A percentile compares a stretch with the other conserved stretches of the same genome.
phyloP scores from a whole-genome alignment of 1,140 invertebrate genomes.

The Pogonognathellus flavescens region DNA sequence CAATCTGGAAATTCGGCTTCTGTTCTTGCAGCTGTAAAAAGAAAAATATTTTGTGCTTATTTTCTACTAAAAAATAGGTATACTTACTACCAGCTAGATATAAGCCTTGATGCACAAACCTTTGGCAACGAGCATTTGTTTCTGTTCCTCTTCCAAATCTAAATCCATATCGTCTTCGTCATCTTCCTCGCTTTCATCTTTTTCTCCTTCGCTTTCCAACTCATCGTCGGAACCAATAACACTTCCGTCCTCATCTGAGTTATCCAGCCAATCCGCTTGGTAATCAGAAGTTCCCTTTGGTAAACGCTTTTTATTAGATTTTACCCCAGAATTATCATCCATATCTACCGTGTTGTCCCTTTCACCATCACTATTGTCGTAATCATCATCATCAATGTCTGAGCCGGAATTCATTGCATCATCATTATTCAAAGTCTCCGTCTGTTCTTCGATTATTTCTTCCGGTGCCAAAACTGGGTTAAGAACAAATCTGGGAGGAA shows the following conservation, averaged over 20 bases:
- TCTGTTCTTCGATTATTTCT: conserved; percentile 51
- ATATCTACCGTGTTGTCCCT: conserved; percentile 93
- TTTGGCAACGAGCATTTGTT: conserved; percentile 62
- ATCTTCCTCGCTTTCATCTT: conserved; percentile 64
- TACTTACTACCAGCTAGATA: too few species aligned
- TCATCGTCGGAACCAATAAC: conserved; percentile 58
- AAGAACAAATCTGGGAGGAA: conserved; percentile 59
- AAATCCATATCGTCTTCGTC: conserved; percentile 66
- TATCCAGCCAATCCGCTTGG: conserved; percentile 95
- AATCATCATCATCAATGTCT: conserved; percentile 29
- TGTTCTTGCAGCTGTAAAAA: conserved; percentile 77
- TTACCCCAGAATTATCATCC: conserved; percentile 85
- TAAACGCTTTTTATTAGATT: conserved; percentile 81
- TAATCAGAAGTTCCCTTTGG: conserved; percentile 96
- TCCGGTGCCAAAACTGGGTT: conserved; percentile 44
- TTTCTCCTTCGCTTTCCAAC: conserved; percentile 67
- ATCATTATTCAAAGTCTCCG: neutral
- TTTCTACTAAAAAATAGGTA: too few species aligned
- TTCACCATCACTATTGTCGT: conserved; percentile 23
- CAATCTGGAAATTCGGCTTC: conserved; percentile 97
- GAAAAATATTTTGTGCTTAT: too few species aligned
- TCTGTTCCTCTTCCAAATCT: conserved; percentile 66
- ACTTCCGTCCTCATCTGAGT: conserved; percentile 74
- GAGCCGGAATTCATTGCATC: conserved; percentile 18
- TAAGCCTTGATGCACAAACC: conserved; percentile 16